Evolutionary conservation across 2,797 vertebrate species (phyloP).

Genomic region (Macropus fuliginosus): DNA sequence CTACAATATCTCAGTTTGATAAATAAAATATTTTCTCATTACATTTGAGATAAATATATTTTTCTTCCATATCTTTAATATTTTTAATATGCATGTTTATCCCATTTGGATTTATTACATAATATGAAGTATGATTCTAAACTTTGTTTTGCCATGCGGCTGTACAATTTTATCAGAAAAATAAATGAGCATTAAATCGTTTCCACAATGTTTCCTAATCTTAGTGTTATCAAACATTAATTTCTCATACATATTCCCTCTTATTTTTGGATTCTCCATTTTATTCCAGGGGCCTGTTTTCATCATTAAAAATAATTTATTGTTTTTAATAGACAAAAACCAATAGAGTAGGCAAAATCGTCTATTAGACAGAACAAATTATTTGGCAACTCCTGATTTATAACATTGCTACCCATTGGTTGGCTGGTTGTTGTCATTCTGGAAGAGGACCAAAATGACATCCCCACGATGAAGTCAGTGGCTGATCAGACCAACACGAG

Average conservation of each 20-base stretch:
- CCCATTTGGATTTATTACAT: not conserved
- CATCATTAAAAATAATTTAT: not conserved
- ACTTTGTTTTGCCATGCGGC: not conserved
- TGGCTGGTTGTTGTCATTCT: no score
- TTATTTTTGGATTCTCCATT: not conserved
- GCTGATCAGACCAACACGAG: no score
- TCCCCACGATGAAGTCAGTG: no score
- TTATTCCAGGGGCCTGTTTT: not conserved
- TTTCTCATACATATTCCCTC: not conserved
- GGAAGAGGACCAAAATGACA: no score
- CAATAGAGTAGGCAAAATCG: not conserved
- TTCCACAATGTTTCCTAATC: not conserved
- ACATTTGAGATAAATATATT: not conserved
- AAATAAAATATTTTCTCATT: not conserved
- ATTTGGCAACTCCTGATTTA: not conserved
- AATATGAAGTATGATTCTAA: not conserved
- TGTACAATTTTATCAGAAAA: not conserved
- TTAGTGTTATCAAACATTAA: not conserved
- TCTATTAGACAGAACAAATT: not conserved
- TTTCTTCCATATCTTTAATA: not conserved
- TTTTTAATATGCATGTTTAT: not conserved
- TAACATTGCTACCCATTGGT: not conserved
- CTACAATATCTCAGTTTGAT: not conserved
- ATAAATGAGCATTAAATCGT: not conserved
- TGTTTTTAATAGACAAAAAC: not conserved